Conservation (phyloP, 1,140 invertebrate genomes). For the Drosophila tani region DNA sequence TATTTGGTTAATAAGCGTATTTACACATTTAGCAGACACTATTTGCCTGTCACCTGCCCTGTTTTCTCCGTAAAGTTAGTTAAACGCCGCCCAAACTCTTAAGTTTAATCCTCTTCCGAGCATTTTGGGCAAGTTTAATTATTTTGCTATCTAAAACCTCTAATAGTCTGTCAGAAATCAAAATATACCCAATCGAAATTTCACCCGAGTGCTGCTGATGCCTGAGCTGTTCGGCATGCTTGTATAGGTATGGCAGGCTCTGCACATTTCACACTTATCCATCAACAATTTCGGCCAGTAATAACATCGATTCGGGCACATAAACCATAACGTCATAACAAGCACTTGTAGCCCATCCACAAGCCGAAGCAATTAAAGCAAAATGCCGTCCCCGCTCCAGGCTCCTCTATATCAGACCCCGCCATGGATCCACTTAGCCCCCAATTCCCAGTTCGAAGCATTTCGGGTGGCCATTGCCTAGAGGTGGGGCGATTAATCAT, state of each 20-base stretch:
- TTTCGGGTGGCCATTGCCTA: neutral
- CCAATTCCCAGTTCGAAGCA: neutral
- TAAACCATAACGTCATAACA: slow-evolving; percentile 40
- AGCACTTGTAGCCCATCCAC: slow-evolving; percentile 23
- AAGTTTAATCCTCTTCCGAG: too few species aligned
- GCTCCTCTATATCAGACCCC: neutral
- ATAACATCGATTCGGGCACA: slow-evolving; percentile 40
- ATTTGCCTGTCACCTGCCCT: slow-evolving; percentile 1
- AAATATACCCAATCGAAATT: neutral
- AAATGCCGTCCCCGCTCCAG: slow-evolving; percentile 33
- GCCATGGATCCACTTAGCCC: neutral
- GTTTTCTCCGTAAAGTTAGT: neutral
- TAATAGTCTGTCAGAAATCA: neutral
- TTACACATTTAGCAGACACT: neutral
- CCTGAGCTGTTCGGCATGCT: neutral
- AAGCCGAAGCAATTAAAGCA: slow-evolving; percentile 64
- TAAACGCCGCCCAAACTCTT: neutral
- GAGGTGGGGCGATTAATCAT: neutral
- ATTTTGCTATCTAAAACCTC: neutral
- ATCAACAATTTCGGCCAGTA: slow-evolving; percentile 43
- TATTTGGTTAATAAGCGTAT: neutral
- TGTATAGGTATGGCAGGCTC: neutral
- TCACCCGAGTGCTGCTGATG: neutral
- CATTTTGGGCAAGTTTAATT: neutral
- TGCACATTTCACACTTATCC: slow-evolving; percentile 41